Evolutionary conservation across 2,888 invertebrate genomes (phyloP), one percentile per base, ranked within the genome.

Genomic region (Blastobasis lacticolella): DNA sequence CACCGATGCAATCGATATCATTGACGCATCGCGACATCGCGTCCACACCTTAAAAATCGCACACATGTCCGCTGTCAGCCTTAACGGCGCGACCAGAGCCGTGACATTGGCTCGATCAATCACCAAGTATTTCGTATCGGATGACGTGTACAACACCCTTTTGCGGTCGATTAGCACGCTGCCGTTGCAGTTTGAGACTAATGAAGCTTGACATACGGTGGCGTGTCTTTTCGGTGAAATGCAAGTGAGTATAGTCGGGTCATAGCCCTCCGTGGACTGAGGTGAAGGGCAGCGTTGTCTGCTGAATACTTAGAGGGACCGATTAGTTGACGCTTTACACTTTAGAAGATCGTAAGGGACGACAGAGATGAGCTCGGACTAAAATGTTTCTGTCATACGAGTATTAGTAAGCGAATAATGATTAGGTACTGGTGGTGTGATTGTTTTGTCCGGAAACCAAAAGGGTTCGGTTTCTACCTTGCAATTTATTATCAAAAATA

Each of bases 211-310:
- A 37, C 38, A 49, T 49, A 45, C 1, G 45, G 10, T 46, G 41
- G 37, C 10, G 3, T 5, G 6, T 46, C 38, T 37, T 6, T 40
- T 40, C 7, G 10, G 38, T 46, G n/a, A 36, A 23, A 7, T 45
- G 23, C 23, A 23, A 23, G 23, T 23, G 23, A 3, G 23, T 23
- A 23, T 2, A 9, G 37, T 46, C 50, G 55, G 59, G 62, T 64
- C 60, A 61, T 49, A 54, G 59, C 51, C 54, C 56, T 50, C 48
- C 10, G 45, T 50, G 54, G 52, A 36, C 51, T 56, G 44, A 59
- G 73, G 67, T 67, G 67, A 71, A 73, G 71, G 73, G 66, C 71
- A 59, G 45, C 36, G 50, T 54, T 57, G 56, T 60, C 64, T 54
- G 43, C 53, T 53, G 63, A 63, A 62, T 63, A 57, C 57, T 56